Evolutionary conservation across 2,113 vertebrate genomes (phyloP), one percentile per base, ranked within the genome.

Genomic region (Centropus bengalensis): DNA sequence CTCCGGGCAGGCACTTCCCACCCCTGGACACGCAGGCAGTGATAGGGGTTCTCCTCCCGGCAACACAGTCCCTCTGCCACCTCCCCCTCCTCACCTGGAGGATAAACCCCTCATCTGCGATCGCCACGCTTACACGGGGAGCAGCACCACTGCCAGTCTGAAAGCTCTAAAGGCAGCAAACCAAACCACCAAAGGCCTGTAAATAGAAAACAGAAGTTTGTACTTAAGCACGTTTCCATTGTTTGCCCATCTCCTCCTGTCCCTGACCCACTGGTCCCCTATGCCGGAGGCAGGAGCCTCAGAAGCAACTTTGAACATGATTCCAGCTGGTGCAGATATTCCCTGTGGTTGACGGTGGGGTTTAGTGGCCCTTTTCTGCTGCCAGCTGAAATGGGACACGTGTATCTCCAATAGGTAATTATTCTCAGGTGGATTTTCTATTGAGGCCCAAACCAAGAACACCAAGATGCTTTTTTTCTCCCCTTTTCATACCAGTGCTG

Each of bases 11-110:
- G 11, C 30, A 8, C 36, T 27, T 1, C 16, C 23, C 0, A 8
- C 24, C 42, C 47, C 14, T 2, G 55, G 33, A 2, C 2, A 0
- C 0, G 13, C 23, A 22, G n/a, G n/a, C 3, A 6, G 14, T 1
- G 3, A 27, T 21, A 6, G 19, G 18, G 12, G 4, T 8, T 40
- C 1, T 0, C 17, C 20, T 11, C 20, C 8, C 27, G 4, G 47
- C 11, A 4, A 49, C 9, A 49, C 47, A 49, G 47, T 49, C 47
- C 47, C 47, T 49, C 47, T 22, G 21, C 47, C 47, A 22, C 21
- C 47, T 20, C 36, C 26, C 36, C 23, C 26, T 20, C 30, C 27
- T 5, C 3, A 1, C 30, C 38, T 14, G 7, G 17, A 32, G 7
- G 4, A 8, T 28, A 42, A 49, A 76, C n/a, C 8, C 12, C 26